phyloP scores from a whole-genome alignment of 2,888 invertebrate species.

The Danaus chrysippus region DNA sequence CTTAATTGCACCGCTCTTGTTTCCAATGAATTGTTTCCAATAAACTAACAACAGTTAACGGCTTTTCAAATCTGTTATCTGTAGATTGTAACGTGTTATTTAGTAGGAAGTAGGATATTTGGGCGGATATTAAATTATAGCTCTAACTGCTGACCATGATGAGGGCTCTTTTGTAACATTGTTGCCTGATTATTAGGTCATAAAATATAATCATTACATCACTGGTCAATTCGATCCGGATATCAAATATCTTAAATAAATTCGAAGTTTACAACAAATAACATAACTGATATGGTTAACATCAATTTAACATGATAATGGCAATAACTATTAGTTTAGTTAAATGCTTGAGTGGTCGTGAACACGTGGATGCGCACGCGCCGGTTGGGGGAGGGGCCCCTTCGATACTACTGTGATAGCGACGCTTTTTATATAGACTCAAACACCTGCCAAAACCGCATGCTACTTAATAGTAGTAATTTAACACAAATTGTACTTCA shows the following conservation, averaged over 20 bases:
- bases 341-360: slow-evolving; percentile 30
- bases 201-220: slow-evolving; percentile 5
- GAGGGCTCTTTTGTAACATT: slow-evolving; percentile 61
- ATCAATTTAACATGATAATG: slow-evolving; percentile 23
- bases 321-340: slow-evolving; percentile 21
- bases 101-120: slow-evolving; percentile 64
- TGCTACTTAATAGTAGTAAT: slow-evolving; percentile 16
- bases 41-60: not conserved
- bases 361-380: slow-evolving; percentile 67
- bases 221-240: not conserved
- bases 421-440: slow-evolving; percentile 42
- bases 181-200: slow-evolving; percentile 14
- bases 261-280: slow-evolving; percentile 10
- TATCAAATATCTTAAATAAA: not conserved
- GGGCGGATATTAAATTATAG: slow-evolving; percentile 77
- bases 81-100: slow-evolving; percentile 35
- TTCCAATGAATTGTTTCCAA: slow-evolving; percentile 22
- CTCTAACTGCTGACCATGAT: slow-evolving; percentile 58
- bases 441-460: slow-evolving; percentile 25
- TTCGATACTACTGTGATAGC: slow-evolving; percentile 22
- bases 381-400: slow-evolving; percentile 48
- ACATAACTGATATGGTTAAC: slow-evolving; percentile 10
- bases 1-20: slow-evolving; percentile 27
- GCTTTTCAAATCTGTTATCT: slow-evolving; percentile 24
- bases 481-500: not conserved